Evolutionary conservation across 2,113 vertebrate species (phyloP).

Genomic region (Nanorana parkeri): DNA sequence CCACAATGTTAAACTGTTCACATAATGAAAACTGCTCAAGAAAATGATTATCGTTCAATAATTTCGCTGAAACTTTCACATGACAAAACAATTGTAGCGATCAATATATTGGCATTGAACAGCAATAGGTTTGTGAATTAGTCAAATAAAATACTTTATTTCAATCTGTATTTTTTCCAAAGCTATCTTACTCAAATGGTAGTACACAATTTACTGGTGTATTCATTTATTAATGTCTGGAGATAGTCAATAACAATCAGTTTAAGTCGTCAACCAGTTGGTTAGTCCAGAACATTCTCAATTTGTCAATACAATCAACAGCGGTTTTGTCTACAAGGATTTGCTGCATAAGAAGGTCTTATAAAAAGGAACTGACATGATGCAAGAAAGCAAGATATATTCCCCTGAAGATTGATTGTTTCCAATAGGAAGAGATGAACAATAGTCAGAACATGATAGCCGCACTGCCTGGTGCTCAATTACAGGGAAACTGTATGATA

Average conservation of each 20-base stretch:
- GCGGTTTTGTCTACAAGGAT: background rate
- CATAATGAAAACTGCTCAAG: constrained; percentile 7
- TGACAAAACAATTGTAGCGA: background rate
- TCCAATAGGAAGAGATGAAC: too few relatives aligned
- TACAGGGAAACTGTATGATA: too few relatives aligned
- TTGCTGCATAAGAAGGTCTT: too few relatives aligned
- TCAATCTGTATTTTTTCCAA: background rate
- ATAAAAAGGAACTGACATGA: too few relatives aligned
- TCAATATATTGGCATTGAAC: background rate
- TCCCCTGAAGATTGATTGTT: too few relatives aligned
- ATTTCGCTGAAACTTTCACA: background rate
- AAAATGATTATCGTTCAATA: constrained; percentile 21
- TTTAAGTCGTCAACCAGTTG: background rate
- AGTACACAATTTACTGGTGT: background rate
- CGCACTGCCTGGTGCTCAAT: too few relatives aligned
- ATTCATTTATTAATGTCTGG: background rate
- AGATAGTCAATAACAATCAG: background rate
- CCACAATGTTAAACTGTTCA: background rate
- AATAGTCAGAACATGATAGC: too few relatives aligned
- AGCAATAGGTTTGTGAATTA: background rate
- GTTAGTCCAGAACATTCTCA: background rate
- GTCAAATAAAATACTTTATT: background rate
- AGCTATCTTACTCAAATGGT: background rate
- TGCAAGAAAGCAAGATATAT: too few relatives aligned
- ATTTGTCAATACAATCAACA: background rate